These are phyloP conservation scores for Chelon auratus DNA, from an alignment of 2,797 vertebrate genomes.

Conservation along the genomic window DNA sequence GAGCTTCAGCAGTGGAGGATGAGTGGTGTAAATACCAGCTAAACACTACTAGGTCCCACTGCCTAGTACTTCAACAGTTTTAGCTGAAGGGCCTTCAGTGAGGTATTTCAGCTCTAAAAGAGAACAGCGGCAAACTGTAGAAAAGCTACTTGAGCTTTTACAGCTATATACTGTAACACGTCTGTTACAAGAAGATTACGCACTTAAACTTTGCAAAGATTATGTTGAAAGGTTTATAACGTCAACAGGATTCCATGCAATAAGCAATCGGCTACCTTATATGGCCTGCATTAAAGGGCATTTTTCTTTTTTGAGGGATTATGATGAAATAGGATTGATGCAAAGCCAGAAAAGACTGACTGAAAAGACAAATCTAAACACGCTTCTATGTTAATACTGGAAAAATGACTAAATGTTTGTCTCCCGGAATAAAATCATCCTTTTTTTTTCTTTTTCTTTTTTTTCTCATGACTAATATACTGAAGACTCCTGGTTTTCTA, in stretches of 20 bases:
- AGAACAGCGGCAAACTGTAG: not conserved
- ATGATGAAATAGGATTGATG: constrained; percentile 35
- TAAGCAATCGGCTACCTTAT: constrained; percentile 28
- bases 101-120: constrained; percentile 15
- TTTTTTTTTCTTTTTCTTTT: not conserved
- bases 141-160: constrained; percentile 8
- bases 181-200: constrained; percentile 34
- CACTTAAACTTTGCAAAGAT: constrained; percentile 31
- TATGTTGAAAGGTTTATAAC: constrained; percentile 33
- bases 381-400: constrained; percentile 18
- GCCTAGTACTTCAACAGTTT: constrained; percentile 5
- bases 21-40: constrained; percentile 22
- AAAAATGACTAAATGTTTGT: constrained; percentile 25
- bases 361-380: constrained; percentile 13
- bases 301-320: constrained; percentile 49
- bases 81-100: constrained; percentile 10
- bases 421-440: constrained; percentile 24
- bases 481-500: constrained; percentile 3
- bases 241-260: constrained; percentile 11
- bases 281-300: constrained; percentile 37
- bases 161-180: constrained; percentile 2
- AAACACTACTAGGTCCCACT: constrained; percentile 12
- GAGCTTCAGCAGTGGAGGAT: constrained; percentile 3
- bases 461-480: not conserved
- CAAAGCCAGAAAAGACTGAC: constrained; percentile 9